Conservation (phyloP, 2,113 vertebrate species). For the Callaeas wilsoni region DNA sequence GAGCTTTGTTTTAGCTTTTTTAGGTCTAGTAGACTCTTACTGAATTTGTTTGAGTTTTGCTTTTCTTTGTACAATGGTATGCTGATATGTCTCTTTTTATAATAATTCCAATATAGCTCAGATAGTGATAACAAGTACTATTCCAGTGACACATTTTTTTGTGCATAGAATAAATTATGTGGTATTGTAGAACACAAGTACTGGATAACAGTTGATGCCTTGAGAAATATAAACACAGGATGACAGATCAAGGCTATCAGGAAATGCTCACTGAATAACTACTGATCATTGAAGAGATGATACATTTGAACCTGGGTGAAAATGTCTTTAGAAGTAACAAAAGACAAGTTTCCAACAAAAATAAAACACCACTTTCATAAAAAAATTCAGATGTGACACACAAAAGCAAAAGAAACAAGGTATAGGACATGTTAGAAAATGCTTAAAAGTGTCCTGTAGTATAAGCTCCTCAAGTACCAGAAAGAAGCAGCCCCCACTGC, state of each 20-base stretch:
- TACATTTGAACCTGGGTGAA: background rate
- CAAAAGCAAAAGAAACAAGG: background rate
- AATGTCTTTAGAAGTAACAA: background rate
- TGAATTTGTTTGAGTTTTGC: background rate
- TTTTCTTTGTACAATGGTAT: background rate
- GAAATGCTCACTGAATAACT: background rate
- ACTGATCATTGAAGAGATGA: background rate
- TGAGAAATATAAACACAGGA: background rate
- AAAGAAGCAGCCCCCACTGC: fast-evolving
- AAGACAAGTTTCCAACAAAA: background rate
- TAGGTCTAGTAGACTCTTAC: background rate
- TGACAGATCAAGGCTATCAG: background rate
- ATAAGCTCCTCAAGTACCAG: background rate
- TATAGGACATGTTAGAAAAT: background rate
- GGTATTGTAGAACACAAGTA: background rate
- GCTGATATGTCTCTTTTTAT: background rate
- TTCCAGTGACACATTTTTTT: background rate
- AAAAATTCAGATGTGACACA: background rate
- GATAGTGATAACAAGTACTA: background rate
- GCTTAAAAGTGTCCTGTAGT: background rate
- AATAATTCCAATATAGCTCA: background rate
- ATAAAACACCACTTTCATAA: background rate
- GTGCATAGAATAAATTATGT: background rate
- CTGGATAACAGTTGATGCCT: background rate
- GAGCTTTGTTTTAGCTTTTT: background rate